Evolutionary conservation across 2,888 invertebrate species (phyloP).

Genomic region (Drosophila leonis): DNA sequence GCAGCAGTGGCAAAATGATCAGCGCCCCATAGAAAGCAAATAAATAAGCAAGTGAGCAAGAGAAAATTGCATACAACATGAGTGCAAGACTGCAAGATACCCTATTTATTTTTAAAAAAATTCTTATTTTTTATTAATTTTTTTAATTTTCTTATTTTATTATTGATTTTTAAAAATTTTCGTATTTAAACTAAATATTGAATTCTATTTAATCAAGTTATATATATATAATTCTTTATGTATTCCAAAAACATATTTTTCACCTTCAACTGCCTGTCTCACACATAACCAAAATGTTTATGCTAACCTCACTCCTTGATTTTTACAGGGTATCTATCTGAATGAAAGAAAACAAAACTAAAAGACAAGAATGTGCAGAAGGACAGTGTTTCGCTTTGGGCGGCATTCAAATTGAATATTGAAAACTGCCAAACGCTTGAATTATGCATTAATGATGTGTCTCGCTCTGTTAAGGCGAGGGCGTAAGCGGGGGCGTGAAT

Average conservation of each 20-base stretch:
- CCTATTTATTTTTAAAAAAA: neutral
- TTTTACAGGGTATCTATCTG: conserved; percentile 6
- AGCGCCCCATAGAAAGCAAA: conserved; percentile 64
- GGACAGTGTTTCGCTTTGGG: conserved; percentile 69
- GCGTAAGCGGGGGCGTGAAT: neutral
- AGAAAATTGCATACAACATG: conserved; percentile 33
- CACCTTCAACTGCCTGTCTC: too few relatives aligned
- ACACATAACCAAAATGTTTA: too few relatives aligned
- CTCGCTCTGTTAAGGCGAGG: conserved; percentile 46
- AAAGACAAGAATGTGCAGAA: conserved; percentile 11
- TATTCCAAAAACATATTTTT: too few relatives aligned
- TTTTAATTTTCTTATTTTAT: too few relatives aligned
- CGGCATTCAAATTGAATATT: conserved; percentile 80
- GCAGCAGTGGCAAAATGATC: conserved; percentile 44
- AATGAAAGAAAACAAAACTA: conserved; percentile 10
- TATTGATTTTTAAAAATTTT: too few relatives aligned
- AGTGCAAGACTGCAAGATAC: neutral
- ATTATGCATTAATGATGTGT: conserved; percentile 81
- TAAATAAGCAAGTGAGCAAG: conserved; percentile 72
- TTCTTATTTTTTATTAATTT: too few relatives aligned
- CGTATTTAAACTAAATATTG: too few relatives aligned
- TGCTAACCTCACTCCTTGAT: neutral
- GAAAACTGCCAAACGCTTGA: conserved; percentile 79
- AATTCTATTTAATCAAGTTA: too few relatives aligned
- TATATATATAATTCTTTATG: too few relatives aligned